Conservation (phyloP, 64 coral and sea anemone genomes). For the Stichodactyla mertensii region DNA sequence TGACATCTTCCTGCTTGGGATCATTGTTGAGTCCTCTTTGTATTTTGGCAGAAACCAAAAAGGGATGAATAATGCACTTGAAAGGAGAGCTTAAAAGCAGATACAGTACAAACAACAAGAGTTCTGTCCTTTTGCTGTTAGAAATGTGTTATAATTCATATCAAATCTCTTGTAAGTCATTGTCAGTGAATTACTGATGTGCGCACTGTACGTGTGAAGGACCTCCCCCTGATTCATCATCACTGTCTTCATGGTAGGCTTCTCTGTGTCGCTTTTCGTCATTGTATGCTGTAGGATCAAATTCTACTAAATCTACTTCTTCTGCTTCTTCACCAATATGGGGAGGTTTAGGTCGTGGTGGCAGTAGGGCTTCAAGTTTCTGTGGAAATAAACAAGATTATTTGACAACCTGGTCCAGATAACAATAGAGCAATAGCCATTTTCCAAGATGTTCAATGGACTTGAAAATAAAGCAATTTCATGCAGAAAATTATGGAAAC, state of each 20-base stretch:
- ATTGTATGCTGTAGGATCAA: constrained; percentile 38
- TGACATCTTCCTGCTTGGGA: too few relatives aligned
- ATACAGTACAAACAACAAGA: not conserved
- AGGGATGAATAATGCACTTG: too few relatives aligned
- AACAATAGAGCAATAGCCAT: not conserved
- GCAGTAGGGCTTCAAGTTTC: constrained; percentile 90
- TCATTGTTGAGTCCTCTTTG: too few relatives aligned
- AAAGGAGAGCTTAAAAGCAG: too few relatives aligned
- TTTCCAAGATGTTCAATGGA: too few relatives aligned
- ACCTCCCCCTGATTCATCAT: constrained; percentile 63
- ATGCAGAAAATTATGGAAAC: too few relatives aligned
- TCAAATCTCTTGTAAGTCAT: not conserved
- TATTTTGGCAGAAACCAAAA: too few relatives aligned
- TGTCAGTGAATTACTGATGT: constrained; percentile 58
- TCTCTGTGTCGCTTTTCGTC: constrained; percentile 46
- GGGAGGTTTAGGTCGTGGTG: constrained; percentile 49
- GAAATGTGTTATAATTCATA: not conserved
- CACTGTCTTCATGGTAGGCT: constrained; percentile 82
- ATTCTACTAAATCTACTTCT: constrained; percentile 81
- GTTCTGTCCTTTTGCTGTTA: not conserved
- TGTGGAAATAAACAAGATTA: constrained; percentile 7
- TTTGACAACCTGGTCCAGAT: not conserved
- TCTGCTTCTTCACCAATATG: constrained; percentile 62
- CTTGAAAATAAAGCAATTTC: too few relatives aligned
- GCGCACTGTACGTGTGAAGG: constrained; percentile 80